Conservation (phyloP, 2,888 invertebrate species). For the Cancer borealis region DNA sequence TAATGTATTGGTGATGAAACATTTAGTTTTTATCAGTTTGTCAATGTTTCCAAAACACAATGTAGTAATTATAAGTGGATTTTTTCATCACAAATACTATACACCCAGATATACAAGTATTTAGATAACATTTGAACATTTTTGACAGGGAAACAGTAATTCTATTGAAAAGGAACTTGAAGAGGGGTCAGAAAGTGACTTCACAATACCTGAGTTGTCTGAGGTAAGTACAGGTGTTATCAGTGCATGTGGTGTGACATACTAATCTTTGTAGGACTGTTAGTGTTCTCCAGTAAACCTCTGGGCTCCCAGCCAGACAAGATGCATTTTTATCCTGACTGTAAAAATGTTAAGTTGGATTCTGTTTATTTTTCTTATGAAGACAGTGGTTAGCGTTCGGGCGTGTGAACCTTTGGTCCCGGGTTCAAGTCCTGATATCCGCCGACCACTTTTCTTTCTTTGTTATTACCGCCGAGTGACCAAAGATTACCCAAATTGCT, state of each 20-base stretch:
- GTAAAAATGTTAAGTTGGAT: not conserved
- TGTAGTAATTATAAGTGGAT: not conserved
- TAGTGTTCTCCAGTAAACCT: not conserved
- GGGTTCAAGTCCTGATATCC: not conserved
- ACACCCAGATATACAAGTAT: not conserved
- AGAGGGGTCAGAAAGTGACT: not conserved
- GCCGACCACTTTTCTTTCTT: too few relatives aligned
- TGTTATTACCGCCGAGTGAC: too few relatives aligned
- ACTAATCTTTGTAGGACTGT: not conserved
- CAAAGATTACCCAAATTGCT: too few relatives aligned
- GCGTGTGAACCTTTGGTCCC: not conserved
- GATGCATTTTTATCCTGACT: not conserved
- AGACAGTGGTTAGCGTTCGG: too few relatives aligned
- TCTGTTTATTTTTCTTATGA: not conserved
- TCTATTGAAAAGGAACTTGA: not conserved
- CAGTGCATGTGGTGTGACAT: not conserved
- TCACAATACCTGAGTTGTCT: not conserved
- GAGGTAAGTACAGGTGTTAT: not conserved
- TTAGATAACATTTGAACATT: not conserved
- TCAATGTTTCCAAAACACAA: not conserved
- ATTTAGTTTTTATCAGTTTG: not conserved
- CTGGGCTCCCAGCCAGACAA: not conserved
- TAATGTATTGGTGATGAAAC: not conserved
- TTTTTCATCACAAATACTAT: not conserved
- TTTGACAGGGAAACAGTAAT: not conserved